These are phyloP conservation scores for Anthoscopus minutus DNA, from an alignment of 2,113 vertebrate species.

Conservation along the genomic window DNA sequence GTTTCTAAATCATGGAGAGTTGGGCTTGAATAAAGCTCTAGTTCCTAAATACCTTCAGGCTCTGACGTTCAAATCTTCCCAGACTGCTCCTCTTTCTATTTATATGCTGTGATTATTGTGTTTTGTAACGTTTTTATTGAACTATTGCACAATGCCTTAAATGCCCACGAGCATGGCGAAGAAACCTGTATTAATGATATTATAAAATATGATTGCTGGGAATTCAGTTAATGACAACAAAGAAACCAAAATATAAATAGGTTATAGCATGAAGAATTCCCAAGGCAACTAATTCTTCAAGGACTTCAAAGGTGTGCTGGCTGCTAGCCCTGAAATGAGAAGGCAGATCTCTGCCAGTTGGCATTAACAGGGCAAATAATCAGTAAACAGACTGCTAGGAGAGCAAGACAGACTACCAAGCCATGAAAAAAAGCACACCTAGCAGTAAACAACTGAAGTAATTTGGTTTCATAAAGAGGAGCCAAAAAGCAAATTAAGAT, in stretches of 20 bases:
- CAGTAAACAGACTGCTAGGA: background rate
- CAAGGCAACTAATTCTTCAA: background rate
- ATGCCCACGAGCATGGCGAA: background rate
- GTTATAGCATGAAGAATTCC: slow-evolving; percentile 22
- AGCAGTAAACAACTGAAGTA: slow-evolving; percentile 16
- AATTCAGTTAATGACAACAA: background rate
- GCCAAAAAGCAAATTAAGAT: slow-evolving; percentile 11
- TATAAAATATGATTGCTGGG: background rate
- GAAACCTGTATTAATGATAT: slow-evolving; percentile 7
- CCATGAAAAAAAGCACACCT: background rate
- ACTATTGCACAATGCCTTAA: slow-evolving; percentile 6
- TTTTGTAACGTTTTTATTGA: slow-evolving; percentile 18
- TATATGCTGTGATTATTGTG: background rate
- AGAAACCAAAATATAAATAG: background rate
- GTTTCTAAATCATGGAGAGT: background rate
- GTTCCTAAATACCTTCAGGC: background rate
- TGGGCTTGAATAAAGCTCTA: background rate
- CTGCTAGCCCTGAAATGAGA: background rate
- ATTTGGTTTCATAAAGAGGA: background rate
- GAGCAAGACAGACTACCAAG: background rate
- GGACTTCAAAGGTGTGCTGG: slow-evolving; percentile 42
- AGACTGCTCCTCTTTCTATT: background rate
- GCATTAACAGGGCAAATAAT: background rate
- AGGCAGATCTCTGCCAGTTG: background rate
- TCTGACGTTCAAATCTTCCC: background rate